Evolutionary conservation across 2,888 invertebrate genomes (phyloP).

Genomic region (Glyphotaelius pellucidus): DNA sequence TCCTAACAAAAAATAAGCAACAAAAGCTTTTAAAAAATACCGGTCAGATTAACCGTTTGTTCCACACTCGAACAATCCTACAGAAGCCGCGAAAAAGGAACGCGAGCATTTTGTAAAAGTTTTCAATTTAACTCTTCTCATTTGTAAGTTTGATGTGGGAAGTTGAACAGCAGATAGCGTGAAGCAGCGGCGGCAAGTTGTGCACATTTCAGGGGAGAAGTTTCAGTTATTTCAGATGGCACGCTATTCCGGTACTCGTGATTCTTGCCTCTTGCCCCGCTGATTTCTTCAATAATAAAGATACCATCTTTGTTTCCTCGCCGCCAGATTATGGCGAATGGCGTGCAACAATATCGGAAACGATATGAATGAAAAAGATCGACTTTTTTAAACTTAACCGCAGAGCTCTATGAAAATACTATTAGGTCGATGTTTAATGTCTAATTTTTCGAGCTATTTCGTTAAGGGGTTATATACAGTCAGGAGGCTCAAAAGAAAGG

Average conservation of each 20-base stretch:
- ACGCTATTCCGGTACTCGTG: slow-evolving; percentile 1
- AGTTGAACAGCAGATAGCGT: slow-evolving; percentile 47
- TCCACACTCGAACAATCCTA: neutral
- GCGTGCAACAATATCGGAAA: neutral
- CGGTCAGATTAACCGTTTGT: slow-evolving; percentile 23
- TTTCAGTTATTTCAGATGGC: slow-evolving; percentile 35
- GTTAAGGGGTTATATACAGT: no score
- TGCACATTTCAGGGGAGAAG: neutral
- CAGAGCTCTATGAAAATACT: neutral
- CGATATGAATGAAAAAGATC: neutral
- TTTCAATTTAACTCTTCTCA: slow-evolving; percentile 34
- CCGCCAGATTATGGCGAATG: neutral
- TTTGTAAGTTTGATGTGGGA: slow-evolving; percentile 41
- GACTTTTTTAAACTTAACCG: neutral
- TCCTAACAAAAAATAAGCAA: neutral
- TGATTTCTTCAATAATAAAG: slow-evolving; percentile 43
- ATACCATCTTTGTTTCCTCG: slow-evolving; percentile 26
- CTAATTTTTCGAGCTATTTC: neutral
- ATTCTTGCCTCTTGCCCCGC: neutral
- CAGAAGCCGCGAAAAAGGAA: neutral
- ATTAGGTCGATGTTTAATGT: neutral
- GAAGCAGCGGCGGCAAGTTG: slow-evolving; percentile 8
- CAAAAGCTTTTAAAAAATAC: slow-evolving; percentile 26
- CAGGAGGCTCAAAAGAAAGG: no score
- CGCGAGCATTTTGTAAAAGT: neutral